A percentile compares a stretch with the other conserved stretches of the same genome.
Conservation (phyloP, 2,113 vertebrate species). For the Stegostoma tigrinum region DNA sequence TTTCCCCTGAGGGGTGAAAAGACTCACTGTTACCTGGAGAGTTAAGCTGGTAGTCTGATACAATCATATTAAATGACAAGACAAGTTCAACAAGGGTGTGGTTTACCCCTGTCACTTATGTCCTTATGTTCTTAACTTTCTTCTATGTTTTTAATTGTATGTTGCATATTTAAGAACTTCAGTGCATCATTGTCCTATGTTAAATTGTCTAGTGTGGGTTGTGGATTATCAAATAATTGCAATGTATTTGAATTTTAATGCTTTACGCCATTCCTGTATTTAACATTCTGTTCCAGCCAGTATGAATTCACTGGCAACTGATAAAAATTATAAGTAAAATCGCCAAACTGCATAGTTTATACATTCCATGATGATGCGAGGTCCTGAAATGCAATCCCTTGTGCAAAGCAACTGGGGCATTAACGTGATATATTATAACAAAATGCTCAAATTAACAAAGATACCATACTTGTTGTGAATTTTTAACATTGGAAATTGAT, state of each 20-base stretch:
- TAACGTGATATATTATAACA: neutral
- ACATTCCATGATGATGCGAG: neutral
- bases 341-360: neutral
- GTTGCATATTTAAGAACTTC: neutral
- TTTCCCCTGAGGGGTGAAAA: no score
- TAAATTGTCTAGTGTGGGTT: neutral
- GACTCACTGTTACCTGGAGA: no score
- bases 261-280: neutral
- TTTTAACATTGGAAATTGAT: conserved; percentile 4
- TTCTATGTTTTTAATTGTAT: neutral
- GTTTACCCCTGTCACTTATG: neutral
- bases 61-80: neutral
- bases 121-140: neutral
- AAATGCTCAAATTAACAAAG: neutral
- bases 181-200: neutral
- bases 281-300: neutral
- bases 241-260: neutral
- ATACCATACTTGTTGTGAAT: neutral
- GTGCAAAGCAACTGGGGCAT: neutral
- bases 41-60: neutral
- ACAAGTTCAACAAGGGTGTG: neutral
- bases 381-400: neutral
- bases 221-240: neutral
- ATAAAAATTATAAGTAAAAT: neutral
- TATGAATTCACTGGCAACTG: neutral